Conservation (phyloP, 2,888 invertebrate species). For the Thecocarcelia acutangulata region DNA sequence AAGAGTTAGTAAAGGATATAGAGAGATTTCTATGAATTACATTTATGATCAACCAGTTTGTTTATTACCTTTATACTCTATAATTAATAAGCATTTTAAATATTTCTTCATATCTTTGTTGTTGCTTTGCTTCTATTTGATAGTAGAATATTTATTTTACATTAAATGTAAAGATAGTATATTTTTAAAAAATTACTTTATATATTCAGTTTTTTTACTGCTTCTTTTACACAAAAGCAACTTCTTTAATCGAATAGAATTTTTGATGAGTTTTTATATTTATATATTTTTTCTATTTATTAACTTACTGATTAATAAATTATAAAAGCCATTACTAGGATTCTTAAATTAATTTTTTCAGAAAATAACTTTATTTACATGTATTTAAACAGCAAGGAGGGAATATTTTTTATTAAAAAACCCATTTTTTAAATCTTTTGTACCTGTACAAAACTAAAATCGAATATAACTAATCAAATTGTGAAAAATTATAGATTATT, state of each 20-base stretch:
- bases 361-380: conserved; percentile 45
- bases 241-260: conserved; percentile 28
- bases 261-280: conserved; percentile 32
- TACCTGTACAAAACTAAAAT: conserved; percentile 15
- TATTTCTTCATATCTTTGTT: conserved; percentile 4
- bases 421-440: not conserved
- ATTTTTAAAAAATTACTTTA: conserved; percentile 64
- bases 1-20: conserved; percentile 42
- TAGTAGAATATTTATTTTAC: conserved; percentile 64
- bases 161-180: conserved; percentile 60
- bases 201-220: conserved; percentile 38
- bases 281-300: not conserved
- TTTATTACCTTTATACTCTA: conserved; percentile 17
- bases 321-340: conserved; percentile 53
- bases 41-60: conserved; percentile 62
- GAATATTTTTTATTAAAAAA: not conserved
- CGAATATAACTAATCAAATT: too few species aligned
- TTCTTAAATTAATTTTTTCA: conserved; percentile 34
- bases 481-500: too few species aligned
- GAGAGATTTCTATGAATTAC: conserved; percentile 58
- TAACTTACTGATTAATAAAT: conserved; percentile 48
- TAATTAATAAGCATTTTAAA: conserved; percentile 14
- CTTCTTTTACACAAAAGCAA: conserved; percentile 19
- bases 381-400: conserved; percentile 15
- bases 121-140: conserved; percentile 55